phyloP scores from a whole-genome alignment of 2,888 invertebrate genomes.

The Gastracanthus pulcherrimus region DNA sequence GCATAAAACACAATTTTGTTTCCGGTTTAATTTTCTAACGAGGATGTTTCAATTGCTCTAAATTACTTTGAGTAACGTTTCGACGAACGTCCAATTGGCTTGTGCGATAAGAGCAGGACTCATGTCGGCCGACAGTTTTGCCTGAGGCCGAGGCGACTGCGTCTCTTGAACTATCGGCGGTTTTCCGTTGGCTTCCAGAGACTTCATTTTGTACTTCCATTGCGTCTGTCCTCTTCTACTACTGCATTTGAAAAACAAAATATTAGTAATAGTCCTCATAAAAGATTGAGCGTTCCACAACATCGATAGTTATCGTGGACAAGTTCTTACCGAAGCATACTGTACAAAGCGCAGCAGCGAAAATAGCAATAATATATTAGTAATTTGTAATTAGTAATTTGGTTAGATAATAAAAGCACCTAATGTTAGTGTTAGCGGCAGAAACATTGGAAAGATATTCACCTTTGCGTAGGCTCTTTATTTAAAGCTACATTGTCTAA shows the following conservation, averaged over 20 bases:
- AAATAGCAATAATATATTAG: conserved; percentile 42
- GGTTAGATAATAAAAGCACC: not conserved
- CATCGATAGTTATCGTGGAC: conserved; percentile 50
- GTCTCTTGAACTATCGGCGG: conserved; percentile 72
- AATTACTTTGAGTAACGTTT: conserved; percentile 93
- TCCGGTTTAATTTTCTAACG: not conserved
- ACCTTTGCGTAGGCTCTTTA: conserved; percentile 86
- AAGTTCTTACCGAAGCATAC: conserved; percentile 74
- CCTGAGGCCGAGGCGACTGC: conserved; percentile 75
- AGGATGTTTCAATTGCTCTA: not conserved
- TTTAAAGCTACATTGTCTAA: conserved; percentile 88
- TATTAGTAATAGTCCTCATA: not conserved
- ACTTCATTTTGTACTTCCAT: conserved; percentile 77
- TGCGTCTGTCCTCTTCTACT: conserved; percentile 75
- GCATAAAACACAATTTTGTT: not conserved
- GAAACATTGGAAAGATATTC: conserved; percentile 62
- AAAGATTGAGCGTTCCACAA: conserved; percentile 22
- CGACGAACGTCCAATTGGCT: conserved; percentile 98
- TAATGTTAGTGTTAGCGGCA: conserved; percentile 20
- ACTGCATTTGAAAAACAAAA: conserved; percentile 59
- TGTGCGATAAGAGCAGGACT: conserved; percentile 95
- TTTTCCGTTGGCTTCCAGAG: conserved; percentile 74
- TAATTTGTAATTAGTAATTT: conserved; percentile 2
- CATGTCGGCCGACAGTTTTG: conserved; percentile 82
- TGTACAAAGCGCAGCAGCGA: conserved; percentile 60